These are phyloP conservation scores for Smittia aterrima DNA, from an alignment of 2,888 invertebrate genomes.

Conservation along the genomic window DNA sequence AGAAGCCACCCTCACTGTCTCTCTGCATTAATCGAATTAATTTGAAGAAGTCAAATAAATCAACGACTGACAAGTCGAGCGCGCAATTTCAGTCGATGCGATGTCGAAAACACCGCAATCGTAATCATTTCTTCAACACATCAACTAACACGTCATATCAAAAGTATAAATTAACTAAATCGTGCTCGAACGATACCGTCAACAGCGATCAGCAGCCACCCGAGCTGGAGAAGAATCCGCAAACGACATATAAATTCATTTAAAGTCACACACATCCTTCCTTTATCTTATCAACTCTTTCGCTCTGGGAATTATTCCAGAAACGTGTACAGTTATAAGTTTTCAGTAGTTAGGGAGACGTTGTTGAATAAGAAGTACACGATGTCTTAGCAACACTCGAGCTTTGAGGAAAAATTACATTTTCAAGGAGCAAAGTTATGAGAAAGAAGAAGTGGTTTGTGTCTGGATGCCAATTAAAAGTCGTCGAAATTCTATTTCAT, in stretches of 20 bases:
- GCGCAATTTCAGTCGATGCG: slow-evolving; percentile 37
- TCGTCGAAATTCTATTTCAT: background rate
- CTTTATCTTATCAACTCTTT: background rate
- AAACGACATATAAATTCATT: slow-evolving; percentile 39
- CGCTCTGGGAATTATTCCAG: background rate
- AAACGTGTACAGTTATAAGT: background rate
- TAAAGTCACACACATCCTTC: background rate
- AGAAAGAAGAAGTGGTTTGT: background rate
- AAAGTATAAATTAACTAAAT: slow-evolving; percentile 36
- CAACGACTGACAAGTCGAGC: slow-evolving; percentile 2
- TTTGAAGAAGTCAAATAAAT: slow-evolving; percentile 27
- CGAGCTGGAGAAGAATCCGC: slow-evolving; percentile 30
- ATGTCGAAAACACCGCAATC: slow-evolving; percentile 33
- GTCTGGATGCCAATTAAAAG: slow-evolving; percentile 18
- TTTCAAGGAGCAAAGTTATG: no score
- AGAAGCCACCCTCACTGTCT: slow-evolving; percentile 38
- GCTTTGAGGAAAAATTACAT: no score
- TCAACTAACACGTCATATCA: slow-evolving; percentile 33
- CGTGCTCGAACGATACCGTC: slow-evolving; percentile 35
- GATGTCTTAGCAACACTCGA: background rate
- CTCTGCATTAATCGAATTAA: slow-evolving; percentile 36
- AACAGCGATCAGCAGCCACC: slow-evolving; percentile 27
- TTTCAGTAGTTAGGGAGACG: background rate
- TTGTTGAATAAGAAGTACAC: background rate
- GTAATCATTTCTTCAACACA: slow-evolving; percentile 37